Evolutionary conservation across 2,888 invertebrate genomes (phyloP).

Genomic region (Eristalis arbustorum): DNA sequence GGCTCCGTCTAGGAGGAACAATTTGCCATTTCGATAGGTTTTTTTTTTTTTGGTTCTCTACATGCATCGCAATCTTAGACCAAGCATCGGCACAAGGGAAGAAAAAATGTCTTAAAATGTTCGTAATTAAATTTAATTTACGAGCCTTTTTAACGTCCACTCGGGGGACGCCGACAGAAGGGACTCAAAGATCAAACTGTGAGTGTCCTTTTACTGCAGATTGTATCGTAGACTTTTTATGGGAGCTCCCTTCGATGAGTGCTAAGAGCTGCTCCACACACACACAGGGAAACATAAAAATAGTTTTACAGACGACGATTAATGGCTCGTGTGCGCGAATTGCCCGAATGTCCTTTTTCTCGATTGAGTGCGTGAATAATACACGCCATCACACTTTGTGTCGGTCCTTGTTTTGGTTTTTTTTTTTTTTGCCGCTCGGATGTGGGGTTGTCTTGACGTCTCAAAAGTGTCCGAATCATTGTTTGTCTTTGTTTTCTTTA

Average conservation of each 20-base stretch:
- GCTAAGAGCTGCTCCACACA: no score
- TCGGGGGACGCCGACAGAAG: not conserved
- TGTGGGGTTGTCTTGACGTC: constrained; percentile 32
- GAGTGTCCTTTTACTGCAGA: constrained; percentile 61
- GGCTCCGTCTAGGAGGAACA: not conserved
- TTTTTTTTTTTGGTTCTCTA: no score
- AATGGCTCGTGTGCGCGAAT: constrained; percentile 28
- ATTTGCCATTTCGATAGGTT: constrained; percentile 27
- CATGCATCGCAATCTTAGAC: constrained; percentile 14
- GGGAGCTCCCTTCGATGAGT: not conserved
- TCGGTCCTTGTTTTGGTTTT: not conserved
- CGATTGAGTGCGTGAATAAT: constrained; percentile 61
- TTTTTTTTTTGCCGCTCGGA: not conserved
- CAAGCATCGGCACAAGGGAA: not conserved
- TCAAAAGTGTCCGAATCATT: constrained; percentile 64
- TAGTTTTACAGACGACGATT: constrained; percentile 26
- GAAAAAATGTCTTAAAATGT: not conserved
- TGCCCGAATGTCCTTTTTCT: constrained; percentile 20
- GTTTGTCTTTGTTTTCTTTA: constrained; percentile 41
- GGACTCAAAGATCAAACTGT: constrained; percentile 15
- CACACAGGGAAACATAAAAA: constrained; percentile 21
- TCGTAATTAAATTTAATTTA: constrained; percentile 68
- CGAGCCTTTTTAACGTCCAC: constrained; percentile 61
- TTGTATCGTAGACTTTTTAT: constrained; percentile 49
- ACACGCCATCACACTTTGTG: constrained; percentile 52